A percentile compares a stretch with the other conserved stretches of the same genome.
phyloP scores from a whole-genome alignment of 2,797 vertebrate species.

The Adelosebastes latens region DNA sequence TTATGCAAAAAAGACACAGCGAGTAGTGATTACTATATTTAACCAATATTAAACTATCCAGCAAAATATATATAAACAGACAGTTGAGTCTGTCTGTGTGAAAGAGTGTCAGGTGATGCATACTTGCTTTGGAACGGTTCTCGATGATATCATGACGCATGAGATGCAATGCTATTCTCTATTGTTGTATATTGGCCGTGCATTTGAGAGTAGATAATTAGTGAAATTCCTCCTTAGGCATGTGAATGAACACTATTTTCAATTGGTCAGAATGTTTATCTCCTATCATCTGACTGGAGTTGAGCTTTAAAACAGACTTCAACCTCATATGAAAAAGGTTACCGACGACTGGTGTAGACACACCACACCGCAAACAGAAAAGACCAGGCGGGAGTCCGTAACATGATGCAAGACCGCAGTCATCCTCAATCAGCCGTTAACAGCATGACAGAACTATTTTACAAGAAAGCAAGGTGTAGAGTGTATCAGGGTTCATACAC shows the following conservation, averaged over 20 bases:
- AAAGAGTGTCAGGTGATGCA: not conserved
- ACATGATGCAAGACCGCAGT: conserved; percentile 43
- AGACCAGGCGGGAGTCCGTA: not conserved
- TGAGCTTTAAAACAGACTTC: not conserved
- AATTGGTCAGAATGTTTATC: not conserved
- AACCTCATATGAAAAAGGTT: not conserved
- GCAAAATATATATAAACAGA: not conserved
- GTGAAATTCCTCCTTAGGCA: not conserved
- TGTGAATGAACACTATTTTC: not conserved
- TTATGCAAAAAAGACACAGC: not conserved
- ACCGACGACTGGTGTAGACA: not conserved
- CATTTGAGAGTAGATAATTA: not conserved
- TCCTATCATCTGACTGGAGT: not conserved
- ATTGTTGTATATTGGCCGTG: not conserved
- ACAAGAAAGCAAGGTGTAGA: conserved; percentile 13
- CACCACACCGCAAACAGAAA: not conserved
- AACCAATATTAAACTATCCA: not conserved
- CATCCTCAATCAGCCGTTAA: conserved; percentile 17
- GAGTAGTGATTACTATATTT: not conserved
- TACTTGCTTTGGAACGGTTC: not conserved
- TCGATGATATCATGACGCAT: not conserved
- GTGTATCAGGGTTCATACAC: not conserved
- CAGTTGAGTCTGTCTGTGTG: not conserved
- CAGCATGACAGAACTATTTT: not conserved
- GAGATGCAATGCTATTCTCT: not conserved